Conservation (phyloP, 2,797 vertebrate species). For the Miichthys miiuy region DNA sequence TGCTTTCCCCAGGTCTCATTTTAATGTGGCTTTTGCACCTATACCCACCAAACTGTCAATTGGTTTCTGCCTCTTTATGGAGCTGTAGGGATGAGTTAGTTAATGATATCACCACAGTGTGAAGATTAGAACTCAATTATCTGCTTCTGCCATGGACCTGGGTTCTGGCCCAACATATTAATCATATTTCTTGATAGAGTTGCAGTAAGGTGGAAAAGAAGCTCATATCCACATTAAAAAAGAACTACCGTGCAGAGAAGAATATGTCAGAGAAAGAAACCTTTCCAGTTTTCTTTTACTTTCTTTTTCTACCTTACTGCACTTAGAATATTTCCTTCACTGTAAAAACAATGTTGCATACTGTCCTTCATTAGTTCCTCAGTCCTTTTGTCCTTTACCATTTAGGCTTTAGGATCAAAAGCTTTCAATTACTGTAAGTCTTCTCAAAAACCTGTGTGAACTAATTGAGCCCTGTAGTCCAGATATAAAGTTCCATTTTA, state of each 20-base stretch:
- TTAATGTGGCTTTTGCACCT: slow-evolving; percentile 75
- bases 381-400: slow-evolving; percentile 15
- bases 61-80: slow-evolving; percentile 69
- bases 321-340: slow-evolving; percentile 30
- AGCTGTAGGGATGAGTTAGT: slow-evolving; percentile 68
- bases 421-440: slow-evolving; percentile 68
- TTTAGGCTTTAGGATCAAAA: slow-evolving; percentile 64
- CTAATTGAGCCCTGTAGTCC: slow-evolving; percentile 67
- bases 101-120: slow-evolving; percentile 75
- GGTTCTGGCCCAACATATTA: slow-evolving; percentile 70
- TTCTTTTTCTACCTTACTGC: slow-evolving; percentile 13
- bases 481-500: slow-evolving; percentile 64
- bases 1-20: slow-evolving; percentile 72
- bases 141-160: slow-evolving; percentile 64
- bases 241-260: slow-evolving; percentile 24
- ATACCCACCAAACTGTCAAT: slow-evolving; percentile 69
- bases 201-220: slow-evolving; percentile 48
- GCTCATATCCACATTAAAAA: slow-evolving; percentile 48
- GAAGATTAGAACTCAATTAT: slow-evolving; percentile 80
- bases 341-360: slow-evolving; percentile 39
- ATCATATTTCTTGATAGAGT: slow-evolving; percentile 74
- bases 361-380: slow-evolving; percentile 35
- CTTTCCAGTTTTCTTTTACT: slow-evolving; percentile 16
- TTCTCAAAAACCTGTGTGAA: slow-evolving; percentile 59
- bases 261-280: slow-evolving; percentile 10